Base-by-base conservation (phyloP, 2,113 vertebrate species). In the Ceyx margarethae region DNA sequence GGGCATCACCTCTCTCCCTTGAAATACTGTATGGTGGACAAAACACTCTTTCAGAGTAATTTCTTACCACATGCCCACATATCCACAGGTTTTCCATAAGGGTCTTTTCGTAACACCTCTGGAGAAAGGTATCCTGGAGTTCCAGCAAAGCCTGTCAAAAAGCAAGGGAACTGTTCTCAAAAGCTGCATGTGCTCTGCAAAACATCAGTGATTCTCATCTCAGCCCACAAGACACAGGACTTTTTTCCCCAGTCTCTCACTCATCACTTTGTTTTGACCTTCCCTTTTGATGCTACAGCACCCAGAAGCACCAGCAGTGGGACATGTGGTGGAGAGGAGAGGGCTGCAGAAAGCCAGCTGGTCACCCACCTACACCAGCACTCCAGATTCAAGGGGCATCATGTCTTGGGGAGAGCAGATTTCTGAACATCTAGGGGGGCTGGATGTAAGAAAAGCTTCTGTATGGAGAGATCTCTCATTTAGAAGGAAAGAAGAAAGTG, bases 41-140 rank as follows among this genome's bases (percentile, higher is more conserved):
- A 45, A 67, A 68, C 3, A 15, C 4, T 42, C 69, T 54, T 67
- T 54, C 53, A 88, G 69, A 69, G 23, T 25, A 37, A 90, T 28
- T 90, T 85, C 99, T 98, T 98, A 99, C 99, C 99, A 65, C 99
- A 99, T 23, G 99, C 99, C 99, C 99, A 99, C 99, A 99, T 99
- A 93, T 99, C 99, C 96, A 99, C 99, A 19, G 99, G 99, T 89
- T 99, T 99, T 68, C 99, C 99, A 85, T 99, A 99, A 13, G 99
- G 99, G 94, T 99, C 99, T 97, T 99, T 99, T 90, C 99, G 98
- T 93, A 99, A 96, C 60, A 99, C 99, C 90, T 99, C 99, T 80
- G 99, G 99, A 87, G 99, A 99, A 85, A 99, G 97, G 91, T 99
- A 99, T 50, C 99, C 99, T 16, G 99, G 99, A 50, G 99, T 99